Percentiles rank a stretch among this genome's conserved stretches.
phyloP scores from a whole-genome alignment of 2,888 invertebrate genomes.

The Furcula furcula region DNA sequence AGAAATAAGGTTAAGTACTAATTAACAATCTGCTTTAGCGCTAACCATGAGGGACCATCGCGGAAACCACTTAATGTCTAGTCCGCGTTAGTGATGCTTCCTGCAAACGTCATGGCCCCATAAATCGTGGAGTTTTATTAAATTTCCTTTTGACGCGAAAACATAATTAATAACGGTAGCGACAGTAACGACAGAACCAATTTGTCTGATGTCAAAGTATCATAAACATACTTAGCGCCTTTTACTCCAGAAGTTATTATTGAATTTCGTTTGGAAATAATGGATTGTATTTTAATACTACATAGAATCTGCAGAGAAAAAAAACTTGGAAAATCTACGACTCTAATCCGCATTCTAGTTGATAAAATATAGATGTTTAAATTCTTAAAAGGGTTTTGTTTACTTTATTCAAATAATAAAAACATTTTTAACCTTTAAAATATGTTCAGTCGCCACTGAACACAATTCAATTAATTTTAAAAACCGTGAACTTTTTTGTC shows the following conservation, averaged over 20 bases:
- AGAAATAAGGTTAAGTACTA: constrained; percentile 27
- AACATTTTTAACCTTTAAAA: too few species aligned
- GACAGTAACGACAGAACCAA: constrained; percentile 31
- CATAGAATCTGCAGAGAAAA: too few species aligned
- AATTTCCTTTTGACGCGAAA: constrained; percentile 48
- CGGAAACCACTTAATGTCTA: constrained; percentile 38
- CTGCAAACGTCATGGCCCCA: constrained; percentile 36
- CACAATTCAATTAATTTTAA: constrained; percentile 37
- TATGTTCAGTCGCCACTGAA: too few species aligned
- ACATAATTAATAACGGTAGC: constrained; percentile 47
- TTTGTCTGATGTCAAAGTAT: constrained; percentile 42
- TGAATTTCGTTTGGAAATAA: too few species aligned
- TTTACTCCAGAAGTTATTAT: too few species aligned
- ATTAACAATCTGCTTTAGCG: constrained; percentile 28
- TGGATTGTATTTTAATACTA: too few species aligned
- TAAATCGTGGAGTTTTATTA: constrained; percentile 55
- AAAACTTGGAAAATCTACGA: too few species aligned
- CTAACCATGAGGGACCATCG: constrained; percentile 16
- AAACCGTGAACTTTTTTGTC: constrained; percentile 38
- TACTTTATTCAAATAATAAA: too few species aligned
- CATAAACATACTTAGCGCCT: too few species aligned
- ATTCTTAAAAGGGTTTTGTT: too few species aligned
- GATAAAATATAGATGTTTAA: too few species aligned
- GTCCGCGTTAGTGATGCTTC: constrained; percentile 42
- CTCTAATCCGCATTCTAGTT: too few species aligned